Evolutionary conservation across 2,797 vertebrate species (phyloP).

Genomic region (Basileuterus tristriatus): DNA sequence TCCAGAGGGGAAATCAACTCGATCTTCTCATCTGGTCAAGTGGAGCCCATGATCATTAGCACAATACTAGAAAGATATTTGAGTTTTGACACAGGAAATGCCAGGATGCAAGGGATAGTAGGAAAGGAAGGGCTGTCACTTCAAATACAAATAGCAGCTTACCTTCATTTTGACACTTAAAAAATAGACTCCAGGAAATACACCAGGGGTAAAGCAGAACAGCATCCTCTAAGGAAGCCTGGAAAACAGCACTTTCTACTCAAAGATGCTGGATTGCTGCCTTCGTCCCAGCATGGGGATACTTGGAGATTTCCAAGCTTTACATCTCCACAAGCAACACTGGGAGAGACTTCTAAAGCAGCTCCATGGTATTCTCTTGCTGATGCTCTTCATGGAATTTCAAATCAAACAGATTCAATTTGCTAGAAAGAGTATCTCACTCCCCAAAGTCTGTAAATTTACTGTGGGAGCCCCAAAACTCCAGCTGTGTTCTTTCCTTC

Average conservation of each 20-base stretch:
- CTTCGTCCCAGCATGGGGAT: neutral
- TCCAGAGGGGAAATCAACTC: neutral
- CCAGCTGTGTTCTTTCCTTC: neutral
- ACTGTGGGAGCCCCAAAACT: neutral
- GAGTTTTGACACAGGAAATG: neutral
- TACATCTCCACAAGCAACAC: neutral
- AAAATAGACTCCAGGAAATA: neutral
- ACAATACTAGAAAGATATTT: neutral
- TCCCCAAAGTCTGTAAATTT: neutral
- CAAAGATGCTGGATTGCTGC: neutral
- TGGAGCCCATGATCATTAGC: neutral
- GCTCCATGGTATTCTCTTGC: neutral
- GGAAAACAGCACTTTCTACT: neutral
- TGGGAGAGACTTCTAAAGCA: neutral
- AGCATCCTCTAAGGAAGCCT: neutral
- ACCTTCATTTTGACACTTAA: neutral
- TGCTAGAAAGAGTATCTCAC: neutral
- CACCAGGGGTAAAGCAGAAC: neutral
- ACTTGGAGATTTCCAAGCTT: neutral
- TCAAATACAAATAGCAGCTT: neutral
- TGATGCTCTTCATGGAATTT: neutral
- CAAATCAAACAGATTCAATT: conserved; percentile 21
- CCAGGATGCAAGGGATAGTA: neutral
- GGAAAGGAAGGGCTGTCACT: neutral
- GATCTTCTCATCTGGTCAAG: neutral